Base-by-base conservation (phyloP, 2,113 vertebrate genomes). In the Clarias gariepinus region DNA sequence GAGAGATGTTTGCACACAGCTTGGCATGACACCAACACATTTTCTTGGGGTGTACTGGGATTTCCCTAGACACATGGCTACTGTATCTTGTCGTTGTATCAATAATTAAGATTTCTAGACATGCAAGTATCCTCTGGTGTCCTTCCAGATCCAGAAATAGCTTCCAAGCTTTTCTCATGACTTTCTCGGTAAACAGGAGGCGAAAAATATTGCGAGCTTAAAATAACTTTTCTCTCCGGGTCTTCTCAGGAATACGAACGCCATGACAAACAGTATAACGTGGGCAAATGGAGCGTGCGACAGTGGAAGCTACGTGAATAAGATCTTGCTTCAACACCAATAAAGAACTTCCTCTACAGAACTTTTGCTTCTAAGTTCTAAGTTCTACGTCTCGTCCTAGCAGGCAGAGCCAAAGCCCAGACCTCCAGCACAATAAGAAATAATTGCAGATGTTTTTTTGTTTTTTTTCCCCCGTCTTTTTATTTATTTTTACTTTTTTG, bases 381-480 rank as follows among this genome's bases (percentile, higher is more conserved):
- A 58, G 77, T 79, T 80, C 28, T 19, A 79, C 11, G 77, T 60
- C 18, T 58, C 30, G 28, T n/a, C 61, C 66, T 25, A 74, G 89
- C 81, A 86, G 82, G 89, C 79, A 78, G 33, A 47, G 66, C 10
- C 47, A 68, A 69, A 77, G n/a, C 71, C 19, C 16, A 41, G 0
- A 69, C 79, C 83, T 76, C 66, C 66, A 66, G 91, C 86, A 90
- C 69, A 85, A 87, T 82, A 85, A 41, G 89, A 86, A 90, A 90
- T 92, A 90, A 87, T 92, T 89, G 86, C 23, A 12, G 83, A 47
- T 18, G 41, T 74, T 69, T 88, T 73, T 89, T 90, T 85, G 81
- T 8, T 0, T 6, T 6, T 47, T 1, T 4, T 4, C 36, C 41
- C 41, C 7, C 47, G 6, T 7, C 7, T 47, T 47, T 7, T 47